These are phyloP conservation scores for Leucozona laternaria DNA, from an alignment of 2,888 invertebrate genomes.

Conservation along the genomic window DNA sequence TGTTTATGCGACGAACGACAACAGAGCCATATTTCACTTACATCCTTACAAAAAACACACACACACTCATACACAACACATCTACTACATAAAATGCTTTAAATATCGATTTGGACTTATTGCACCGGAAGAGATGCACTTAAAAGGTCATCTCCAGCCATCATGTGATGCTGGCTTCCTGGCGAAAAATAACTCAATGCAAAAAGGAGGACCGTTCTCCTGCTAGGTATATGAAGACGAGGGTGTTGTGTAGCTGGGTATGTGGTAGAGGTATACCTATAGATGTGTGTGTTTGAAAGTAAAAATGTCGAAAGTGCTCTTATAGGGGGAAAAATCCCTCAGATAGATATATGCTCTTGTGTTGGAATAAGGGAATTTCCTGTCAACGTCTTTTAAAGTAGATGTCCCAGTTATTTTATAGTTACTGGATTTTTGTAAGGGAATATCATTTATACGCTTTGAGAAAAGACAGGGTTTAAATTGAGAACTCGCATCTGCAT, in stretches of 20 bases:
- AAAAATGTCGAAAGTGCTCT: constrained; percentile 17
- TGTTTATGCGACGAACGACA: not conserved
- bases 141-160: constrained; percentile 38
- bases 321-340: not conserved
- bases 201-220: not conserved
- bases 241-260: not conserved
- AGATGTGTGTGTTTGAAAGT: not conserved
- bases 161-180: constrained; percentile 7
- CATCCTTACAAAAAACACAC: not conserved
- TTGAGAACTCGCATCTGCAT: not conserved
- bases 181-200: constrained; percentile 18
- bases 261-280: not conserved
- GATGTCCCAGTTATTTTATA: constrained; percentile 40
- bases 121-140: constrained; percentile 39
- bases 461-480: not conserved
- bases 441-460: not conserved
- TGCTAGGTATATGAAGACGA: not conserved
- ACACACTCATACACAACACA: not conserved
- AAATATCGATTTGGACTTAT: constrained; percentile 23
- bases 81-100: not conserved
- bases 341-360: not conserved
- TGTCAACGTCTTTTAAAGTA: constrained; percentile 44
- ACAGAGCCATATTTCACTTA: not conserved
- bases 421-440: not conserved
- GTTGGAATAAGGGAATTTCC: constrained; percentile 21